Evolutionary conservation across 2,797 vertebrate genomes (phyloP).

Genomic region (Crossoptilon crossoptilon): DNA sequence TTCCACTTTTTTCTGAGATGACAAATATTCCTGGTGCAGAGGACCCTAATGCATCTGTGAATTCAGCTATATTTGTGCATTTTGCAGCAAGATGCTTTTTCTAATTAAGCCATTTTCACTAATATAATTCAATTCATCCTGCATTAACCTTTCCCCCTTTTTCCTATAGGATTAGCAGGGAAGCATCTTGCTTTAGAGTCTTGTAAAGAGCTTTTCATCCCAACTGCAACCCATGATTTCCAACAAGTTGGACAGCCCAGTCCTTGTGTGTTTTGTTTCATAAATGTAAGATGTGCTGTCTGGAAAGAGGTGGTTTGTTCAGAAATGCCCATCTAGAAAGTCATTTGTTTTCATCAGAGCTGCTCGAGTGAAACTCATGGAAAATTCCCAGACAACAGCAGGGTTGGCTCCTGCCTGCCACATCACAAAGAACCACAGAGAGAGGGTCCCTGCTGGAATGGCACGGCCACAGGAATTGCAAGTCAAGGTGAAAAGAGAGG

Average conservation of each 20-base stretch:
- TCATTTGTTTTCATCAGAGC: neutral
- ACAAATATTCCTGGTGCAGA: constrained; percentile 57
- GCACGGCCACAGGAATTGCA: neutral
- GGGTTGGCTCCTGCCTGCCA: neutral
- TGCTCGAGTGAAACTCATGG: neutral
- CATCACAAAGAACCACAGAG: neutral
- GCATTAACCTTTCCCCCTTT: neutral
- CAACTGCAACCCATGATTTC: neutral
- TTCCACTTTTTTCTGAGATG: constrained; percentile 34
- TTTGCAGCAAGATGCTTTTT: constrained; percentile 40
- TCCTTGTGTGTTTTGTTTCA: neutral
- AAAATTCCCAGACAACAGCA: neutral
- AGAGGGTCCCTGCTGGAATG: neutral
- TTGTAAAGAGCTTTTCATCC: neutral
- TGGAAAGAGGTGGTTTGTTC: neutral
- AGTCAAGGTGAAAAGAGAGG: neutral
- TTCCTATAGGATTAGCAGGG: neutral
- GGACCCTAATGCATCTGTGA: constrained; percentile 48
- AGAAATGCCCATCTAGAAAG: neutral
- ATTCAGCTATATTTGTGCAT: constrained; percentile 33
- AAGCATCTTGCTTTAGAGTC: neutral
- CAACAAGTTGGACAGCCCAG: neutral
- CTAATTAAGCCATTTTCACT: constrained; percentile 47
- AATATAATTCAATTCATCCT: constrained; percentile 27
- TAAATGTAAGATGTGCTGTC: neutral